A percentile compares a stretch with the other conserved stretches of the same genome.
These are phyloP conservation scores for Hydractinia echinata DNA, from an alignment of 30 jellyfish, hydroid and myxozoan species.

Conservation along the genomic window DNA sequence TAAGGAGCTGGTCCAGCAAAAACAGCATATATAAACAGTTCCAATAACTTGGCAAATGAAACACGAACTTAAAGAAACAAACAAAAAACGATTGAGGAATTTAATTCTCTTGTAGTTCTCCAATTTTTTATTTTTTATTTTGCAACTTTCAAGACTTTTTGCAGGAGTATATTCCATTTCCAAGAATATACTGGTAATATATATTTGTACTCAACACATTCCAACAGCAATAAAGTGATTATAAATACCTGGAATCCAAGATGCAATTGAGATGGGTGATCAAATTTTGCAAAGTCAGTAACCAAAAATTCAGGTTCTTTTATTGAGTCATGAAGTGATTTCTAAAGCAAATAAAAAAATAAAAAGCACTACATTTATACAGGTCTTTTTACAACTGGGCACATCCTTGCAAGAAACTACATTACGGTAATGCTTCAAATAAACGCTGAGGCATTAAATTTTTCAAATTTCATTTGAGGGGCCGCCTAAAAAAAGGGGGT, in stretches of 20 bases:
- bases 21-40: no score
- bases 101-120: neutral
- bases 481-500: neutral
- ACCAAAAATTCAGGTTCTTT: slow-evolving; percentile 76
- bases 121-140: neutral
- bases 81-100: no score
- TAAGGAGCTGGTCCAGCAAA: no score
- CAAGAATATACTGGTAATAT: neutral
- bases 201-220: neutral
- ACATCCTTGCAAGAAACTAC: no score
- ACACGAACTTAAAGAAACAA: no score
- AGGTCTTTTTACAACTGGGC: neutral
- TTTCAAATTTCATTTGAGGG: no score
- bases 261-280: slow-evolving; percentile 85
- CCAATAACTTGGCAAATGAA: no score
- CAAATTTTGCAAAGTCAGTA: slow-evolving; percentile 90
- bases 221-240: neutral
- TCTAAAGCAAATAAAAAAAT: slow-evolving; percentile 37
- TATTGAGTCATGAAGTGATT: slow-evolving; percentile 64
- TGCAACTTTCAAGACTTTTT: neutral
- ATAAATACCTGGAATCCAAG: slow-evolving; percentile 72
- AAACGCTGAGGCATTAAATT: no score
- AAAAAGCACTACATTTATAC: neutral
- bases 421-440: no score
- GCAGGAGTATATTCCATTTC: no score